A percentile compares a stretch with the other conserved stretches of the same genome.
Evolutionary conservation across 2,888 invertebrate species (phyloP).

Genomic region (Melanostoma mellinum): DNA sequence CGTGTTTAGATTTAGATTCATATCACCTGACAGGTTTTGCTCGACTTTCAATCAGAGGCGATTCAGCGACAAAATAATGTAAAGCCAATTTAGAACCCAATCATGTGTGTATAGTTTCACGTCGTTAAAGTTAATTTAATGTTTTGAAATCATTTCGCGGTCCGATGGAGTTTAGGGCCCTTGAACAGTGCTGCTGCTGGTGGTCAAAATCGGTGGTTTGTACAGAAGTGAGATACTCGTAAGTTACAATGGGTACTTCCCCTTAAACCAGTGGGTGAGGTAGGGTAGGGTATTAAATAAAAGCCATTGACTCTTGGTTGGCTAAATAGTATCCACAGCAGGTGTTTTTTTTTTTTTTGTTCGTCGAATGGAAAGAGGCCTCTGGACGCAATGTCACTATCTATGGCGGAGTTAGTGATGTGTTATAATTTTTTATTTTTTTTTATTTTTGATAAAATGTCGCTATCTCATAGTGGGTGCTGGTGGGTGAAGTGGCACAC

Average conservation of each 20-base stretch:
- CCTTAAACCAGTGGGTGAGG: too few relatives aligned
- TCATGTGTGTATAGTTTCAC: conserved; percentile 24
- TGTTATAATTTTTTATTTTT: background rate
- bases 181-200: conserved; percentile 13
- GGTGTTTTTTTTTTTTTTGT: conserved; percentile 10
- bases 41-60: conserved; percentile 11
- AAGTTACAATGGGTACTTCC: conserved; percentile 1
- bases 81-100: conserved; percentile 37
- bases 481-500: background rate
- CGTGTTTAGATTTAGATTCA: background rate
- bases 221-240: background rate
- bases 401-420: background rate
- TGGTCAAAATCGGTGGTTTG: conserved; percentile 5
- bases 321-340: background rate
- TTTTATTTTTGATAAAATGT: conserved; percentile 17
- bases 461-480: too few relatives aligned
- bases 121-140: conserved; percentile 36
- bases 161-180: conserved; percentile 23
- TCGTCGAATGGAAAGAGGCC: conserved; percentile 8
- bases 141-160: conserved; percentile 36
- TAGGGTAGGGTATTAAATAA: background rate
- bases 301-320: conserved; percentile 27
- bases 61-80: conserved; percentile 8
- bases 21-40: conserved; percentile 17
- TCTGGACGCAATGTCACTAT: background rate